Evolutionary conservation across 1,140 invertebrate genomes (phyloP).

Genomic region (Drosophila aff.): DNA sequence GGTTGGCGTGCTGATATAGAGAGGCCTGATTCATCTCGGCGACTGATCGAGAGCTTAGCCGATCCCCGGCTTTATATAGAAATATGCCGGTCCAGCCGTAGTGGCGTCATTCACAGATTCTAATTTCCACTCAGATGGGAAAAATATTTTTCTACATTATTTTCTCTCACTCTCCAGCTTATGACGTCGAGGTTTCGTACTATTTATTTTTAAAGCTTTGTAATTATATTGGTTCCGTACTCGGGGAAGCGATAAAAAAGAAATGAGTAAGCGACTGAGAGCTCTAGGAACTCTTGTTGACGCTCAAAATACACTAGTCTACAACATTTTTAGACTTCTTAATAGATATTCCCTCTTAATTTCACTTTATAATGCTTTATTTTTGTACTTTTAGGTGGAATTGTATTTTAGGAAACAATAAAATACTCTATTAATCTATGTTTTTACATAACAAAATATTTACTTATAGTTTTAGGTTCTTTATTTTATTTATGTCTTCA

Average conservation of each 20-base stretch:
- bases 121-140: conserved; percentile 9
- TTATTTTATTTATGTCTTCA: no score
- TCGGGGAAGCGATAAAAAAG: neutral
- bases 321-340: neutral
- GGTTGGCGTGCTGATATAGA: conserved; percentile 86
- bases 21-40: conserved; percentile 75
- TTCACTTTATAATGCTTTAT: no score
- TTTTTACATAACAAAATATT: no score
- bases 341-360: neutral
- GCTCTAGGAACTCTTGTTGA: neutral
- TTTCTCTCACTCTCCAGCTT: conserved; percentile 4
- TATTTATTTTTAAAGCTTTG: conserved; percentile 74
- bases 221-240: conserved; percentile 35
- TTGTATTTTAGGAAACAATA: neutral
- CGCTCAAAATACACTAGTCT: conserved; percentile 26
- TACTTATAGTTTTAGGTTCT: no score
- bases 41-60: conserved; percentile 42
- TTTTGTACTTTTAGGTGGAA: neutral
- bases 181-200: conserved; percentile 39
- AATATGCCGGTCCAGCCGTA: conserved; percentile 8
- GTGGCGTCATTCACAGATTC: conserved; percentile 30
- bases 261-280: conserved; percentile 6
- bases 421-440: no score
- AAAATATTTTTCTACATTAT: neutral
- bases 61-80: conserved; percentile 64